Base-by-base conservation (phyloP, 2,797 vertebrate species). In the Prunella strophiata region DNA sequence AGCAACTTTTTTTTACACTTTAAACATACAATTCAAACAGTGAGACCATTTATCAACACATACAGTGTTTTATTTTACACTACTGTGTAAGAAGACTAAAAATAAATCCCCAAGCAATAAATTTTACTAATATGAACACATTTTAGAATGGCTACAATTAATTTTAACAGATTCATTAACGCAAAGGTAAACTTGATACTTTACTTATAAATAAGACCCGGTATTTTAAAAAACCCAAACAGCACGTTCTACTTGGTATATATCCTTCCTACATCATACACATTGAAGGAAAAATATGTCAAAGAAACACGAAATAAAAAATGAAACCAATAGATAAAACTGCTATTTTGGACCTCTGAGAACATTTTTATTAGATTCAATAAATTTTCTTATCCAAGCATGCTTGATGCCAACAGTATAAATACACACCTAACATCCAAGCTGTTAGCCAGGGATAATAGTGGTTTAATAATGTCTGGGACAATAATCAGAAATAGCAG, bases 361-460 rank as follows among this genome's bases (percentile, higher is more conserved):
- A 72, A 76, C 5, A 72, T 23, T 58, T 81, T 25, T 40, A 55
- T 47, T 47, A 61, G 25, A 87, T 58, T 66, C 12, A 68, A 36
- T 70, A 73, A 73, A 74, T 84, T 38, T 77, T 84, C 54, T 93
- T 70, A 82, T 62, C 22, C 51, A 79, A 79, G 23, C 7, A 47
- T 11, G 15, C 62, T 89, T 62, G 26, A 83, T 52, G 26, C 15
- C 50, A 89, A 78, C 30, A 89, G 30, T 75, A 65, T 34, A 88
- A 68, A 93, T n/a, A 65, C 6, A 71, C 22, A 75, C 10, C 45
- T 47, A 57, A 16, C 34, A 88, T n/a, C 55, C n/a, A 63, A 70
- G 47, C 1, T 47, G 62, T 50, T 48, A 85, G 45, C 9, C 45
- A 84, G 32, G 38, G 47, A 81, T 86, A 88, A 88, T 0, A 73